Conservation (phyloP, 1,140 invertebrate species). For the Cecropterus lyciades region DNA sequence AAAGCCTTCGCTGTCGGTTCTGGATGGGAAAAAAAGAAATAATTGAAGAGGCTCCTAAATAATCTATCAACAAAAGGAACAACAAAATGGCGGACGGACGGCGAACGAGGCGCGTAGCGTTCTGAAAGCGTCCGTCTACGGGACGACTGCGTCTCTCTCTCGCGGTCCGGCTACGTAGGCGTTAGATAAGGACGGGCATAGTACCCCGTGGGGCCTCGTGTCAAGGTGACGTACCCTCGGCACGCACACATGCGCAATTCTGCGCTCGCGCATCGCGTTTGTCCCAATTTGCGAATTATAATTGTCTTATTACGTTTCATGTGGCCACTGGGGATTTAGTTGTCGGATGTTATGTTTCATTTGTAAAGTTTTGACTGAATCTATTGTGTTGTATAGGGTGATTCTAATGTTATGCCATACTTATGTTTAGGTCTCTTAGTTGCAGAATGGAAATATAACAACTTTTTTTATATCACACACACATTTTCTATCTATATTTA, state of each 20-base stretch:
- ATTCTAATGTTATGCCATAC: neutral
- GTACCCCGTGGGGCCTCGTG: conserved; percentile 72
- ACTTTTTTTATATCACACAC: no score
- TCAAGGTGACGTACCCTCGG: conserved; percentile 75
- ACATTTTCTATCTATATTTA: no score
- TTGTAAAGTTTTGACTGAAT: neutral
- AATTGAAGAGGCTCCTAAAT: conserved; percentile 57
- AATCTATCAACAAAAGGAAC: conserved; percentile 71
- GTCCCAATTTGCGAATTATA: conserved; percentile 66
- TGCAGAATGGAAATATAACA: no score
- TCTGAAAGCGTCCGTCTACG: conserved; percentile 81
- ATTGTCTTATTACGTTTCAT: conserved; percentile 24
- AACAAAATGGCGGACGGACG: conserved; percentile 73
- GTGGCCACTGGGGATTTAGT: conserved; percentile 11
- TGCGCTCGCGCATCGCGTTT: conserved; percentile 61
- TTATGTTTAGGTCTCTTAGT: no score
- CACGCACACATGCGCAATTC: conserved; percentile 50
- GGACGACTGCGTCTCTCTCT: conserved; percentile 55
- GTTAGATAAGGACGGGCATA: conserved; percentile 53
- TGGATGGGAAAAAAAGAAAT: conserved; percentile 38
- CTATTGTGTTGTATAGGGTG: neutral
- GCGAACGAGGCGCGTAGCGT: conserved; percentile 67
- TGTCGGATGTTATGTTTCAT: neutral
- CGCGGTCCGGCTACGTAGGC: conserved; percentile 48
- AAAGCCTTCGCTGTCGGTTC: conserved; percentile 31